A percentile compares a stretch with the other conserved stretches of the same genome.
Evolutionary conservation across 2,797 vertebrate genomes (phyloP).

Genomic region (Scolopax rusticola): DNA sequence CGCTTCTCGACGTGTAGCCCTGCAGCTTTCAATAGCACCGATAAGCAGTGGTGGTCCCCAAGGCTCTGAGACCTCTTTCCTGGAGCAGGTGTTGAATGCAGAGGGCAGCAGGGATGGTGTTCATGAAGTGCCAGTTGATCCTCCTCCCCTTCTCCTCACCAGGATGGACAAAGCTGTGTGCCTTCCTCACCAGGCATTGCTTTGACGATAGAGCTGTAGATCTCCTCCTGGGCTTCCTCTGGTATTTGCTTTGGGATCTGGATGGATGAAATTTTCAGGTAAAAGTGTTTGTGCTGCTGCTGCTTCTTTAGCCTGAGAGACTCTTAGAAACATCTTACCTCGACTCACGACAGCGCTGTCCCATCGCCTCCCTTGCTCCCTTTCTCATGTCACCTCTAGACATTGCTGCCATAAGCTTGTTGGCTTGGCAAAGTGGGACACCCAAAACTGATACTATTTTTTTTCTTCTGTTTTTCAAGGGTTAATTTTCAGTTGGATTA

Average conservation of each 20-base stretch:
- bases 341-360: fast-evolving
- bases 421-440: not conserved
- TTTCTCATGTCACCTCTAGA: not conserved
- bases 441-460: not conserved
- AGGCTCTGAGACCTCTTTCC: not conserved
- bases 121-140: not conserved
- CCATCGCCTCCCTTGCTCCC: not conserved
- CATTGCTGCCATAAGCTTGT: not conserved
- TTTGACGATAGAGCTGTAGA: not conserved
- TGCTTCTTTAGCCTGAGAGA: not conserved
- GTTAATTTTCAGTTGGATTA: not conserved
- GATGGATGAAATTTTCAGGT: not conserved
- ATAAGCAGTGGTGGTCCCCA: fast-evolving
- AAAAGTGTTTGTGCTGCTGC: not conserved
- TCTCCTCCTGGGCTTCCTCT: not conserved
- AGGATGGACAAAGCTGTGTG: not conserved
- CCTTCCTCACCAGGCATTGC: not conserved
- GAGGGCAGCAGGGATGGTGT: not conserved
- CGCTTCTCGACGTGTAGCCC: not conserved
- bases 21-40: not conserved
- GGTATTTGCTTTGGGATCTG: not conserved
- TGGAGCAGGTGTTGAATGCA: not conserved
- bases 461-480: not conserved
- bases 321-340: not conserved
- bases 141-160: not conserved